These are phyloP conservation scores for Standfussiana lucernea DNA, from an alignment of 2,888 invertebrate genomes.

Conservation along the genomic window DNA sequence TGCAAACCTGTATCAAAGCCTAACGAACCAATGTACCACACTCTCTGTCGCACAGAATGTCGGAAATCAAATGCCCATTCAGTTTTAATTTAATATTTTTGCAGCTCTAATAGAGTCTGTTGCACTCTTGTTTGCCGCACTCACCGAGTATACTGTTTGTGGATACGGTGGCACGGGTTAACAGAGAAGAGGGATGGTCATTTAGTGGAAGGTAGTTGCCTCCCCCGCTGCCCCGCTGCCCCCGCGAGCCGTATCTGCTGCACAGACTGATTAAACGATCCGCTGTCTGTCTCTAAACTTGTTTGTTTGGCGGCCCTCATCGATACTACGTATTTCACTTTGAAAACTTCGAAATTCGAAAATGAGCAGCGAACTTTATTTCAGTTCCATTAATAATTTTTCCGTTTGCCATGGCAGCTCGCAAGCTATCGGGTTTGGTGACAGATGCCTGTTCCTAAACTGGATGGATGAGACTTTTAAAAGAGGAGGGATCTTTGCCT, in stretches of 20 bases:
- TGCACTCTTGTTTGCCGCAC: slow-evolving; percentile 76
- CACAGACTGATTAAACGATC: slow-evolving; percentile 89
- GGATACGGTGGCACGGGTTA: slow-evolving; percentile 89
- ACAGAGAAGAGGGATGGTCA: slow-evolving; percentile 89
- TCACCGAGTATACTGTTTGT: slow-evolving; percentile 88
- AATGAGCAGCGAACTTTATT: slow-evolving; percentile 42
- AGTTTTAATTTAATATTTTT: slow-evolving; percentile 20
- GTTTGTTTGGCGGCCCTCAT: slow-evolving; percentile 81
- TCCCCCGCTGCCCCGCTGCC: slow-evolving; percentile 72
- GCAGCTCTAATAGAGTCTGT: slow-evolving; percentile 71
- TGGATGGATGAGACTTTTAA: neutral
- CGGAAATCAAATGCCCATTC: neutral
- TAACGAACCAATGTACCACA: neutral
- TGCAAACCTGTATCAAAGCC: neutral
- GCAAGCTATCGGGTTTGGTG: slow-evolving; percentile 5
- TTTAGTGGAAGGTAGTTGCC: slow-evolving; percentile 85
- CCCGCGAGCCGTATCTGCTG: slow-evolving; percentile 78
- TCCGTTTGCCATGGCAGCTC: neutral
- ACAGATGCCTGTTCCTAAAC: slow-evolving; percentile 25
- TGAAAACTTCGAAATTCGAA: slow-evolving; percentile 67
- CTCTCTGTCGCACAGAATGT: neutral
- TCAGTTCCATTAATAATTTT: slow-evolving; percentile 20
- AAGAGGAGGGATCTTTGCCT: neutral
- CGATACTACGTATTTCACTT: slow-evolving; percentile 74
- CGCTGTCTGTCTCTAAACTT: slow-evolving; percentile 84